These are phyloP conservation scores for Pharmacophagus antenor DNA, from an alignment of 2,888 invertebrate genomes.

Conservation along the genomic window DNA sequence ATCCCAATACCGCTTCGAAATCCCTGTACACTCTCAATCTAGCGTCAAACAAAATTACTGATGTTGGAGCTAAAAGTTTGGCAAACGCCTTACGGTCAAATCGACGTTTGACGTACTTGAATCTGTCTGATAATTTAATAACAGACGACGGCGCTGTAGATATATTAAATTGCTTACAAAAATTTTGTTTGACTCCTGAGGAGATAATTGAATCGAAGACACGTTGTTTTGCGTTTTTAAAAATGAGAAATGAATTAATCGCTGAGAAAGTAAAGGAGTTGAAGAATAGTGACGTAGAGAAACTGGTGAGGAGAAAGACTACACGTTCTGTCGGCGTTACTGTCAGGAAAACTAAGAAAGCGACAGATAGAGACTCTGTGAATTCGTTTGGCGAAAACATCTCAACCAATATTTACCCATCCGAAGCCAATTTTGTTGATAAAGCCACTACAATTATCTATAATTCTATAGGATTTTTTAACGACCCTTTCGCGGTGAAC, in stretches of 20 bases:
- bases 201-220: constrained; percentile 43
- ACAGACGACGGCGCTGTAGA: constrained; percentile 47
- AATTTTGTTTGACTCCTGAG: constrained; percentile 46
- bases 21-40: constrained; percentile 50
- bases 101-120: constrained; percentile 51
- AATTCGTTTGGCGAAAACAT: constrained; percentile 36
- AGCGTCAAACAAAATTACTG: constrained; percentile 55
- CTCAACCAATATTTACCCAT: constrained; percentile 34
- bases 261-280: constrained; percentile 39
- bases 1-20: constrained; percentile 46
- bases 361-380: constrained; percentile 39
- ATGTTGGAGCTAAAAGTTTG: constrained; percentile 47
- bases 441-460: constrained; percentile 44
- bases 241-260: constrained; percentile 41
- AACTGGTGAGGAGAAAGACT: constrained; percentile 37
- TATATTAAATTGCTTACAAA: constrained; percentile 43
- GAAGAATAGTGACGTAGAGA: constrained; percentile 38
- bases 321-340: constrained; percentile 11
- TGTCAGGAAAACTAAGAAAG: constrained; percentile 37
- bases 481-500: constrained; percentile 44
- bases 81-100: constrained; percentile 50
- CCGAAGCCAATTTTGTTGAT: constrained; percentile 39
- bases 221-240: constrained; percentile 43
- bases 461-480: constrained; percentile 40
- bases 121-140: constrained; percentile 53